phyloP scores from a whole-genome alignment of 2,888 invertebrate species.

The Luffia ferchaultella region DNA sequence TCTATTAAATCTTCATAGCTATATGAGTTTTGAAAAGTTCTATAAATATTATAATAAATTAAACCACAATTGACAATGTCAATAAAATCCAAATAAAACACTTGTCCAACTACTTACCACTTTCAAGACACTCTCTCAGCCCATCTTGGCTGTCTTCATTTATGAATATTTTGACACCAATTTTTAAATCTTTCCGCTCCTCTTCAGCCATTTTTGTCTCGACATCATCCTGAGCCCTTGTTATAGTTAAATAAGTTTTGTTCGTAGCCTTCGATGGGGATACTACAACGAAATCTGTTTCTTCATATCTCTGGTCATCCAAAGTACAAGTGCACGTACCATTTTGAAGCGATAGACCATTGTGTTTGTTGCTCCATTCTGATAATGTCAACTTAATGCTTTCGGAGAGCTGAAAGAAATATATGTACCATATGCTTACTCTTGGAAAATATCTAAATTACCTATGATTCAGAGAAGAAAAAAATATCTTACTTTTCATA shows the following conservation, averaged over 20 bases:
- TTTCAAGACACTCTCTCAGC: constrained; percentile 76
- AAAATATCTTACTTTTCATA: no score
- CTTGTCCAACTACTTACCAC: constrained; percentile 69
- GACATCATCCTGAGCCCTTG: constrained; percentile 69
- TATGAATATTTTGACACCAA: constrained; percentile 87
- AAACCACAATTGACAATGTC: no score
- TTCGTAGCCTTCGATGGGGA: constrained; percentile 25
- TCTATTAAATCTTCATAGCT: no score
- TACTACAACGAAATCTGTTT: constrained; percentile 44
- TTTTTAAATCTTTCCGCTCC: constrained; percentile 79
- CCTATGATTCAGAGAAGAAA: no score
- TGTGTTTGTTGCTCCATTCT: constrained; percentile 46
- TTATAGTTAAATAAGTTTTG: constrained; percentile 57
- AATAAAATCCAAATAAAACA: no score
- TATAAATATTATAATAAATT: no score
- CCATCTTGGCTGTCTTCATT: constrained; percentile 72
- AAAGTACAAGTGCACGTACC: constrained; percentile 26
- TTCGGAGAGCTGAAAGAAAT: constrained; percentile 45
- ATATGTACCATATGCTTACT: no score
- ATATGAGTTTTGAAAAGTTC: no score
- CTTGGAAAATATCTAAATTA: no score
- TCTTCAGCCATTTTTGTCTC: constrained; percentile 72
- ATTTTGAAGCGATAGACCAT: constrained; percentile 31
- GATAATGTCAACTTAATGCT: constrained; percentile 56
- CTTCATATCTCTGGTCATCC: constrained; percentile 24